phyloP scores from a whole-genome alignment of 1,140 invertebrate genomes.

The Chionoecetes opilio region DNA sequence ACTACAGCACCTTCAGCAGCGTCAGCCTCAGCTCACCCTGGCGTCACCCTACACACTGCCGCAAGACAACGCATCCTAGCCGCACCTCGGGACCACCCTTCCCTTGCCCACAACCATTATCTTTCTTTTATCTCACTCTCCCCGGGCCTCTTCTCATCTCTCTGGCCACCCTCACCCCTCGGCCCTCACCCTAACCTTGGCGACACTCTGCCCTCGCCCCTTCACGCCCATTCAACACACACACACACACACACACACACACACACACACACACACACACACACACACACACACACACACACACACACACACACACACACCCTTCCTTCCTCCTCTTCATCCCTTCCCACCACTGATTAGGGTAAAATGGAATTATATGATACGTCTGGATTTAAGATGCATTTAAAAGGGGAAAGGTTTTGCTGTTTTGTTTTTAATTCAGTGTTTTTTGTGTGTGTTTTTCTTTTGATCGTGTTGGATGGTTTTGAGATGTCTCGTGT shows the following conservation, averaged over 20 bases:
- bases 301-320: no score
- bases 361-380: conserved; percentile 52
- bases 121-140: conserved; percentile 63
- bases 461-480: no score
- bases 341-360: conserved; percentile 1
- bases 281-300: no score
- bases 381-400: conserved; percentile 48
- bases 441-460: neutral
- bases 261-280: no score
- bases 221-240: conserved; percentile 46
- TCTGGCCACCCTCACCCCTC: conserved; percentile 45
- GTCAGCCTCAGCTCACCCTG: conserved; percentile 57
- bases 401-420: neutral
- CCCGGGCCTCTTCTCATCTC: conserved; percentile 37
- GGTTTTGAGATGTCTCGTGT: neutral
- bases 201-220: conserved; percentile 14
- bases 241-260: conserved; percentile 23
- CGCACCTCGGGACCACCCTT: conserved; percentile 46
- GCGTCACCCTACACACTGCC: conserved; percentile 62
- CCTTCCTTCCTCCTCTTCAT: neutral
- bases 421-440: no score
- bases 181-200: neutral
- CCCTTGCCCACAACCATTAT: conserved; percentile 66
- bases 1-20: conserved; percentile 32
- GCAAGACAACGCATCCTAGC: conserved; percentile 58